Base-by-base conservation (phyloP, 2,113 vertebrate genomes). In the Vicugna pacos region DNA sequence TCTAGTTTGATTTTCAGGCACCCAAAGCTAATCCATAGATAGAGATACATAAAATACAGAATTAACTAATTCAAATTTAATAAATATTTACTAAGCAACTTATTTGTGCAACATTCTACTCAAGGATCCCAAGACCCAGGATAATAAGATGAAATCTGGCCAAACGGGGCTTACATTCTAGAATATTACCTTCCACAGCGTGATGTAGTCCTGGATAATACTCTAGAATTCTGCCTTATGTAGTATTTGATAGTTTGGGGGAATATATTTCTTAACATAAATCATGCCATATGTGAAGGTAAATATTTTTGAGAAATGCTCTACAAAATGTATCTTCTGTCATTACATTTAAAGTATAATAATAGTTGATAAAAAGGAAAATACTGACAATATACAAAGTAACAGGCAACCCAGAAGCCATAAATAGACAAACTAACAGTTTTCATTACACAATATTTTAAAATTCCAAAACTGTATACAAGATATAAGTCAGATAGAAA, bases 1-100 rank as follows among this genome's bases (percentile, higher is more conserved):
- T 91, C 30, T 91, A 88, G 19, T 64, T 85, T 96, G 50, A 97
- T 96, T 94, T 97, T 89, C 52, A 92, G 92, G 60, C n/a, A 95
- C 42, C 54, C 65, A 91, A 10, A 96, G 26, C 72, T 91, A 96
- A 94, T 42, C 70, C 76, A 93, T 15, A 89, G 62, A 77, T 19
- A 80, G 6, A 79, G 10, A 95, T 91, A 46, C 42, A 67, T 67
- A 73, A 83, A 96, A 85, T 62, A 5, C 17, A 94, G 54, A 70
- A 42, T 76, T 84, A 93, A 54, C n/a, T 50, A 32, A 50, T 52
- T 69, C 65, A 90, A 70, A 67, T 91, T 91, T 24, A 81, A 80
- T 24, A 84, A 84, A 60, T 88, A 96, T 91, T 96, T 97, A 93
- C 64, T 91, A 26, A 82, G 14, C 22, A 84, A 84, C 1, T 92